phyloP scores from a whole-genome alignment of 2,888 invertebrate genomes.

The Exephanes ischioxanthus region DNA sequence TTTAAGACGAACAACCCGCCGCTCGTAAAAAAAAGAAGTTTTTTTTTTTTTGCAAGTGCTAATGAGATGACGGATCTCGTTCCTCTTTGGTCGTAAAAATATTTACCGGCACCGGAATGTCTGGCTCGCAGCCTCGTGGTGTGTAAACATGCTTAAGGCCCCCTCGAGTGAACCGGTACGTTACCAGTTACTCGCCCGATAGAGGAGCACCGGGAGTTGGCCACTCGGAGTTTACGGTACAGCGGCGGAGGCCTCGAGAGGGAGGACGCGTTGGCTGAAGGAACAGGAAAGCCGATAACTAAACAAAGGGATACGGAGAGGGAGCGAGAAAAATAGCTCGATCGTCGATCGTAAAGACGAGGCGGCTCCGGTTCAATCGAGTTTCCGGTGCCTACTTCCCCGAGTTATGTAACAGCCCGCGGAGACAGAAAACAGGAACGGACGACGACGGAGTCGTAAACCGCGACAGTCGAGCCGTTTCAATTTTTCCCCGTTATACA shows the following conservation, averaged over 20 bases:
- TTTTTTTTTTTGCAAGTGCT: background rate
- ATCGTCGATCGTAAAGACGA: slow-evolving; percentile 63
- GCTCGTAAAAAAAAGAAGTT: too few relatives aligned
- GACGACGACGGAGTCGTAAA: slow-evolving; percentile 52
- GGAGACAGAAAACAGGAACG: slow-evolving; percentile 12
- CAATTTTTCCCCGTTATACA: slow-evolving; percentile 34
- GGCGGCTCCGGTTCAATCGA: slow-evolving; percentile 53
- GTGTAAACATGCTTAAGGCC: slow-evolving; percentile 23
- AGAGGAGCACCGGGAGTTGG: slow-evolving; percentile 31
- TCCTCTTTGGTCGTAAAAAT: background rate
- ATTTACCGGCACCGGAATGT: slow-evolving; percentile 32
- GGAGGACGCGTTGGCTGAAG: slow-evolving; percentile 32
- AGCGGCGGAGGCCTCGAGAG: slow-evolving; percentile 30
- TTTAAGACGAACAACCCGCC: background rate
- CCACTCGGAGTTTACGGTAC: slow-evolving; percentile 59
- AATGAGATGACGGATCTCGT: background rate
- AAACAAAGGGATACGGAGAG: slow-evolving; percentile 11
- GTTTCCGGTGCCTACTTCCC: slow-evolving; percentile 51
- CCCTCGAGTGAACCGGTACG: background rate
- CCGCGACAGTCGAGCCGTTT: slow-evolving; percentile 39
- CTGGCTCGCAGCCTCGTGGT: slow-evolving; percentile 39
- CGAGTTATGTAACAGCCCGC: slow-evolving; percentile 50
- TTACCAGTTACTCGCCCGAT: slow-evolving; percentile 16
- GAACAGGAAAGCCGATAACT: slow-evolving; percentile 37
- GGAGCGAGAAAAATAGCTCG: slow-evolving; percentile 29